Evolutionary conservation across 2,888 invertebrate species (phyloP), one percentile per base, ranked within the genome.

Genomic region (Argyresthia albistria): DNA sequence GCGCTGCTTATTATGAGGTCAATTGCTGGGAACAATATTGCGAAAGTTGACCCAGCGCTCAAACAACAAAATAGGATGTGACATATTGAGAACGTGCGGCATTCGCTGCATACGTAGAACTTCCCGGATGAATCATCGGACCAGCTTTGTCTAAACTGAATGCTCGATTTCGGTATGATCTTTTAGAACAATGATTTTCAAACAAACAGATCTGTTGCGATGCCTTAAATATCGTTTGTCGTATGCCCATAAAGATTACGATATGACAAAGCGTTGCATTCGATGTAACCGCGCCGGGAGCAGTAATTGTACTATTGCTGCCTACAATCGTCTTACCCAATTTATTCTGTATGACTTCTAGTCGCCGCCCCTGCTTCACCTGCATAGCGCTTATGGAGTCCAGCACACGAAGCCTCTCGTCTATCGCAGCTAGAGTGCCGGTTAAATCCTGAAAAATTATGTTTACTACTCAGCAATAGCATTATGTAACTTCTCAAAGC

Each of bases 281-380:
- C 3, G 25, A 25, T 25, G 25, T 25, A 25, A 25, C 25, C 3
- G 6, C 25, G 25, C 25, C 3, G 25, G 25, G 3, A 25, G 25
- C 25, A 4, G 25, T 25, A 25, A 1, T 39, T 39, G 8, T 39
- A 6, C 39, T 39, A 25, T 39, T n/a, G 3, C 39, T 11, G 8
- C 8, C 10, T 3, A 9, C 8, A 8, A 11, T 39, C 39, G 10
- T 58, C 61, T 67, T 62, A 88, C 88, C 88, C 51, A 88, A 71
- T 72, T 84, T 87, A 59, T 86, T 80, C 60, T 88, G 83, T 59
- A 88, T 80, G 58, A 73, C 70, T 70, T 88, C 84, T n/a, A 88
- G 69, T 15, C 82, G 76, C 12, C 82, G 70, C 42, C 80, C 76
- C 61, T 86, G 84, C 62, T 83, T 81, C 25, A 64, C 71, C 64